Conservation (phyloP, 2,797 vertebrate genomes). For the Betta splendens region DNA sequence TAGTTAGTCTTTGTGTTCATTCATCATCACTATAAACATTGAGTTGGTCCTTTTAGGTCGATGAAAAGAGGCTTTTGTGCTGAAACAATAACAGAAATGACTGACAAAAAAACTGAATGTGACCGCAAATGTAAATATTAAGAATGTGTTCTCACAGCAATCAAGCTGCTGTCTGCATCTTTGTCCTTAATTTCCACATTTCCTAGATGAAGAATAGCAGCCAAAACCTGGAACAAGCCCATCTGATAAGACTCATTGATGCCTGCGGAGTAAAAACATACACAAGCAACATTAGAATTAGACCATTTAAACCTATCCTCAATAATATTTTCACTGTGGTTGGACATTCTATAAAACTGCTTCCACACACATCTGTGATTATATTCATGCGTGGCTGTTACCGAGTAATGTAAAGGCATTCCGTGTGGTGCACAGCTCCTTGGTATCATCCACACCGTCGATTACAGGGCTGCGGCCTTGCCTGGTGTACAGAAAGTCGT, state of each 20-base stretch:
- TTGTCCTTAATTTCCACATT: conserved; percentile 92
- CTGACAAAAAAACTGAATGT: background rate
- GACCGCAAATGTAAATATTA: background rate
- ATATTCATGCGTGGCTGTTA: conserved; percentile 56
- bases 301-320: no score
- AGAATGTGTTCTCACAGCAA: conserved; percentile 83
- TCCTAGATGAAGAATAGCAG: conserved; percentile 95
- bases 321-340: no score
- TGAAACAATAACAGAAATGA: background rate
- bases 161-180: conserved; percentile 93
- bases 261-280: conserved; percentile 76
- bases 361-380: background rate
- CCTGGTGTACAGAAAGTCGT: conserved; percentile 90
- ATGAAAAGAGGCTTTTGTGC: background rate
- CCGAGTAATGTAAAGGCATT: conserved; percentile 92
- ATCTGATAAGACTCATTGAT: conserved; percentile 95
- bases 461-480: conserved; percentile 94
- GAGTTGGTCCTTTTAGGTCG: background rate
- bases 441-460: conserved; percentile 91
- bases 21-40: background rate
- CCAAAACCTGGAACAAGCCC: conserved; percentile 94
- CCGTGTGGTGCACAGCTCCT: conserved; percentile 90
- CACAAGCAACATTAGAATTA: conserved; percentile 6
- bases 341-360: background rate
- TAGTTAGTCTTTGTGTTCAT: no score